Conservation (phyloP, 2,888 invertebrate species). For the Nomada ferruginata region DNA sequence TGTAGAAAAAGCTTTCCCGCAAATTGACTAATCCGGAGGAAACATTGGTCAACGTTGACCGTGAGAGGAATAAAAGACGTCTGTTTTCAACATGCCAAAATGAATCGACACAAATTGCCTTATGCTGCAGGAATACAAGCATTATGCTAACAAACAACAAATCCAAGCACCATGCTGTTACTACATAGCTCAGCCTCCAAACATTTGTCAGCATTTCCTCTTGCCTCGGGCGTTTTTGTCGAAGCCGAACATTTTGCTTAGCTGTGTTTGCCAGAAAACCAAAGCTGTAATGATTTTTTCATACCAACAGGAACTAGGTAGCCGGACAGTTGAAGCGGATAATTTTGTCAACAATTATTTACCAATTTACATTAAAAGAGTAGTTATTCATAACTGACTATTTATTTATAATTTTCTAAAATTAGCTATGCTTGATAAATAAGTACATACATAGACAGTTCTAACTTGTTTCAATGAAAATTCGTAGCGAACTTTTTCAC, state of each 20-base stretch:
- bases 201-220: conserved; percentile 59
- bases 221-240: conserved; percentile 23
- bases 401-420: too few relatives aligned
- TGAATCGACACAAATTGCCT: conserved; percentile 27
- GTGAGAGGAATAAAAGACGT: not conserved
- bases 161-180: conserved; percentile 51
- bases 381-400: too few relatives aligned
- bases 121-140: conserved; percentile 30
- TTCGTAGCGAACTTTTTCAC: too few relatives aligned
- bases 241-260: conserved; percentile 1
- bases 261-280: conserved; percentile 13
- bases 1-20: not conserved
- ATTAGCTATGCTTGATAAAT: too few relatives aligned
- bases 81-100: conserved; percentile 3
- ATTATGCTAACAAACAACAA: conserved; percentile 53
- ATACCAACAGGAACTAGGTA: not conserved
- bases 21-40: not conserved
- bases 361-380: too few relatives aligned
- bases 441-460: too few relatives aligned
- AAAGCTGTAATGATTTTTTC: conserved; percentile 21
- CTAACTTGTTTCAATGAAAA: too few relatives aligned
- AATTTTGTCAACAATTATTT: too few relatives aligned
- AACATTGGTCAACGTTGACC: not conserved
- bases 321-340: too few relatives aligned
- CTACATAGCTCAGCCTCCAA: conserved; percentile 52